phyloP scores from a whole-genome alignment of 2,113 vertebrate genomes.

The Ochotona princeps region DNA sequence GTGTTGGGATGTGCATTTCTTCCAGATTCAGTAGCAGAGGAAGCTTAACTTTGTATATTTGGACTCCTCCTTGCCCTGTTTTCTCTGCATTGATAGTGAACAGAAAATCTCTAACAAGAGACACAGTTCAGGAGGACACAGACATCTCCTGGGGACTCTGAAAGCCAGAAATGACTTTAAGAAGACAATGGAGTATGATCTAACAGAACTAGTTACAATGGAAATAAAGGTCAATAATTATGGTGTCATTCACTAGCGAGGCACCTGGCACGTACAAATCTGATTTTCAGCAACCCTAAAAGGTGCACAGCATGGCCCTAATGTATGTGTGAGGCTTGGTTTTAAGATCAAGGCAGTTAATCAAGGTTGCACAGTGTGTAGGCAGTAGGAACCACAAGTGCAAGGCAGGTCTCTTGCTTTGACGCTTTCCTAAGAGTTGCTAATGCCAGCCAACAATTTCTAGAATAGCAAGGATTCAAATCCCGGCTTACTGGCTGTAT shows the following conservation, averaged over 20 bases:
- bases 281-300: neutral
- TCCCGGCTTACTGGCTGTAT: neutral
- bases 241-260: neutral
- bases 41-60: neutral
- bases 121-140: neutral
- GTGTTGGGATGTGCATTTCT: neutral
- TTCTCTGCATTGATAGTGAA: neutral
- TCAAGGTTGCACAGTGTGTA: neutral
- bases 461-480: neutral
- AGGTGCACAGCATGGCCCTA: neutral
- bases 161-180: neutral
- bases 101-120: neutral
- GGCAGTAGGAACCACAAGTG: neutral
- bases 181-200: neutral
- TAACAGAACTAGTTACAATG: neutral
- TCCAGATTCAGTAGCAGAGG: neutral
- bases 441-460: neutral
- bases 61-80: neutral
- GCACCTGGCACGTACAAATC: neutral
- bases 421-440: neutral
- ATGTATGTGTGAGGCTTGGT: neutral
- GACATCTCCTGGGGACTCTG: too few relatives aligned
- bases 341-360: neutral
- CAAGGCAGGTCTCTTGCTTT: neutral
- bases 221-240: neutral